Evolutionary conservation across 2,113 vertebrate species (phyloP), one percentile per base, ranked within the genome.

Genomic region (Acanthochromis polyacanthus): DNA sequence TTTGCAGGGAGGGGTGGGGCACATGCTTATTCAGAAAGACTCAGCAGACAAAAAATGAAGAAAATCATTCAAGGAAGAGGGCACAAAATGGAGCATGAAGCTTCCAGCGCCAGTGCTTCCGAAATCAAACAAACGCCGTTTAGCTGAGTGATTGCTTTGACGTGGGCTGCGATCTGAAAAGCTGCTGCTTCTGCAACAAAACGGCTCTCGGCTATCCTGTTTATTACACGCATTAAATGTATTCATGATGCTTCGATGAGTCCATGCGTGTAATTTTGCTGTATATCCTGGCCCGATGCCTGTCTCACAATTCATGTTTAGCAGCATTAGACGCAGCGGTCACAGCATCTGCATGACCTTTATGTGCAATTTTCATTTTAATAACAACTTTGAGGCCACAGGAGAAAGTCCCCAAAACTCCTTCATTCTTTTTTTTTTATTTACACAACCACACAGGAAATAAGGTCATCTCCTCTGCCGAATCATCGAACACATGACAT

Each of bases 391-490:
- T 43, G 4, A 55, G 73, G 25, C 15, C n/a, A 28, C 48, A 15
- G 70, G 14, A 62, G 38, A 84, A 82, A 85, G 51, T 73, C 77
- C 69, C 80, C 36, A 81, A 82, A 86, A 77, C 22, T 71, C 70
- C 0, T n/a, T n/a, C n/a, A n/a, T n/a, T n/a, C n/a, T n/a, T n/a
- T n/a, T n/a, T 23, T 53, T n/a, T 57, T 67, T 36, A 50, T 25
- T 12, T 3, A 25, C 25, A 12, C 45, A 48, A 52, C 68, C 50
- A 45, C 68, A 64, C 67, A 84, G 88, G 90, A 94, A 91, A 90
- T 92, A 79, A 87, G 84, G 79, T 91, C 83, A 90, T 73, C 81
- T 64, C 71, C 62, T 76, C 56, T 67, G 48, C 59, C 43, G 2
- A 78, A 67, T 86, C 74, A 83, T 72, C 36, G 43, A 61, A 48